phyloP scores from a whole-genome alignment of 2,113 vertebrate genomes.

The Xerus inauris region DNA sequence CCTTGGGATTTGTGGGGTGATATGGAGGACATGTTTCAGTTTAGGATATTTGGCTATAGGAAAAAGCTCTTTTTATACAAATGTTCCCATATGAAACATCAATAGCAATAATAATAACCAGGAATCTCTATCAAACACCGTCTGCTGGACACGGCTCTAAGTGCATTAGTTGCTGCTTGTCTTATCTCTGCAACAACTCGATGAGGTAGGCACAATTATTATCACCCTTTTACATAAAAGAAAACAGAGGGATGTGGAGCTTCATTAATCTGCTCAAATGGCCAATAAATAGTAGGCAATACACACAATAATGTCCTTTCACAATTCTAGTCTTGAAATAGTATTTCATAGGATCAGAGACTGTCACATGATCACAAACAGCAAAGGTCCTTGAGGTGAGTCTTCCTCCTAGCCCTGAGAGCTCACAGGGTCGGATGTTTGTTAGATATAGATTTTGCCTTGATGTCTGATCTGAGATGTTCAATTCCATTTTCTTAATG shows the following conservation, averaged over 20 bases:
- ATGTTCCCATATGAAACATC: conserved; percentile 21
- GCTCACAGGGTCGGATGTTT: conserved; percentile 17
- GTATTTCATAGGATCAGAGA: not conserved
- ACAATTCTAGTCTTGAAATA: not conserved
- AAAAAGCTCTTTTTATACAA: not conserved
- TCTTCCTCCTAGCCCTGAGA: not conserved
- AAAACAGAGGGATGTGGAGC: not conserved
- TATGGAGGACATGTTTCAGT: not conserved
- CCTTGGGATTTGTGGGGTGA: not conserved
- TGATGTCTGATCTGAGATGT: conserved; percentile 41
- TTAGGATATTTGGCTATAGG: conserved; percentile 6
- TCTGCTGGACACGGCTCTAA: not conserved
- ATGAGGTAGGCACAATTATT: not conserved
- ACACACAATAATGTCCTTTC: not conserved
- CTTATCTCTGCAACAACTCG: not conserved
- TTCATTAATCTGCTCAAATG: not conserved
- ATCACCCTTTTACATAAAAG: not conserved
- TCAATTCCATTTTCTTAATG: conserved; percentile 75
- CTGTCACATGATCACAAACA: not conserved
- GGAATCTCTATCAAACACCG: not conserved
- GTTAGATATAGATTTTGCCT: conserved; percentile 48
- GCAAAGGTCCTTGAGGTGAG: not conserved
- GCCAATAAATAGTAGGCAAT: not conserved
- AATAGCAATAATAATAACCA: not conserved
- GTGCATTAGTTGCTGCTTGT: rapidly evolving